These are phyloP conservation scores for Conopomorpha cramerella DNA, from an alignment of 1,140 invertebrate genomes.

Conservation along the genomic window DNA sequence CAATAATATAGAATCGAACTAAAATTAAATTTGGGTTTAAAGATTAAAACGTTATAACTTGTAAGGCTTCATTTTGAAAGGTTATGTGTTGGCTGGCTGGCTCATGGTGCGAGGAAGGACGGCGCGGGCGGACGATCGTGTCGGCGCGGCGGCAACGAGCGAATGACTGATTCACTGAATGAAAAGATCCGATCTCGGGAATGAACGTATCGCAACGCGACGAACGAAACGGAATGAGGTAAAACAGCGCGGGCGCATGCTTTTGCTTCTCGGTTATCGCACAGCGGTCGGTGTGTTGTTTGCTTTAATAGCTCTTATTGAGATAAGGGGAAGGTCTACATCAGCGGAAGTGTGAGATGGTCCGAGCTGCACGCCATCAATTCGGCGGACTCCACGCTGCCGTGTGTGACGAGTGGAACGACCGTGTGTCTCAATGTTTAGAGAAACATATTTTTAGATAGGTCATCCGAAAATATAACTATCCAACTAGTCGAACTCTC, in stretches of 20 bases:
- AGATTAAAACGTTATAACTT: constrained; percentile 55
- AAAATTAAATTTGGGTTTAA: constrained; percentile 44
- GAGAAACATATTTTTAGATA: constrained; percentile 49
- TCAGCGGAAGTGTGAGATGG: constrained; percentile 11
- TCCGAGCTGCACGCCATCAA: not conserved
- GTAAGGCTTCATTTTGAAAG: constrained; percentile 56
- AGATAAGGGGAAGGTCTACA: constrained; percentile 47
- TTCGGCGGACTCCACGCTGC: too few species aligned
- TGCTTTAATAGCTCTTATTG: constrained; percentile 34
- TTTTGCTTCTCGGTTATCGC: constrained; percentile 53
- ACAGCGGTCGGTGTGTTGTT: constrained; percentile 2
- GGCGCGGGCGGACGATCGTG: constrained; percentile 30
- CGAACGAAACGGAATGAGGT: constrained; percentile 45
- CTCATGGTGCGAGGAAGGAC: constrained; percentile 41
- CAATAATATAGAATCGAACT: constrained; percentile 53
- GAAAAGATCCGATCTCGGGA: constrained; percentile 15
- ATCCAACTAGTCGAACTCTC: too few species aligned
- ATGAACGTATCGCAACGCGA: constrained; percentile 40
- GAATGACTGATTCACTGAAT: constrained; percentile 46
- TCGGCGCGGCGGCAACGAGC: constrained; percentile 38
- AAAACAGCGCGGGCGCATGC: constrained; percentile 51
- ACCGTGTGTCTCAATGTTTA: constrained; percentile 23
- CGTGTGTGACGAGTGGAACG: constrained; percentile 12
- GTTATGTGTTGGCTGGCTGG: constrained; percentile 53
- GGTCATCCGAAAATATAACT: constrained; percentile 30